A percentile compares a stretch with the other conserved stretches of the same genome.
phyloP scores from a whole-genome alignment of 1,140 invertebrate species.

The Venturia canescens region DNA sequence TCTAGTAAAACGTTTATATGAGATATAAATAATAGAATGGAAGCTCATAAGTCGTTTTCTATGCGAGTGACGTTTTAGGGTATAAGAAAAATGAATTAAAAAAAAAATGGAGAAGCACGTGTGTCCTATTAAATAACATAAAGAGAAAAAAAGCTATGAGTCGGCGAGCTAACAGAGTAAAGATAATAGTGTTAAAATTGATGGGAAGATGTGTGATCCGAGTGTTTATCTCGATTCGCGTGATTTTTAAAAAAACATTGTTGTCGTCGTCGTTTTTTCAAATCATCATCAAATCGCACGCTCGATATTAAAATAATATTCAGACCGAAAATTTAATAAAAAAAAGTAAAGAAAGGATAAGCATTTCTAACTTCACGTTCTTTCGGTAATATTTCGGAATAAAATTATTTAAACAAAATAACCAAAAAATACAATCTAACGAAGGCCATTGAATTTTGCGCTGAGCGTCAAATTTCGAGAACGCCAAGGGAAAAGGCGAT shows the following conservation, averaged over 20 bases:
- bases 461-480: background rate
- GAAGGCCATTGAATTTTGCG: slow-evolving; percentile 9
- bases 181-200: background rate
- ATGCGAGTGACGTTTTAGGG: background rate
- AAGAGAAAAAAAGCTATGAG: background rate
- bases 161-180: background rate
- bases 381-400: background rate
- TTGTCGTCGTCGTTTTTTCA: too few species aligned
- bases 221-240: too few species aligned
- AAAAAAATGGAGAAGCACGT: background rate
- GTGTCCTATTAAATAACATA: slow-evolving; percentile 8
- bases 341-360: too few species aligned
- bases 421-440: background rate
- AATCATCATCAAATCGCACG: too few species aligned
- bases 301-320: background rate
- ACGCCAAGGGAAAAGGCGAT: background rate
- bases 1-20: slow-evolving; percentile 19
- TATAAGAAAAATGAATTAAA: background rate
- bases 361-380: background rate
- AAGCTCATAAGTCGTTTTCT: slow-evolving; percentile 2
- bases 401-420: too few species aligned
- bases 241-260: too few species aligned
- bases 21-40: slow-evolving; percentile 2
- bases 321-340: background rate
- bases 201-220: background rate